Percentiles rank a stretch among this genome's conserved stretches.
Evolutionary conservation across 2,113 vertebrate genomes (phyloP).

Genomic region (Pholis gunnellus): DNA sequence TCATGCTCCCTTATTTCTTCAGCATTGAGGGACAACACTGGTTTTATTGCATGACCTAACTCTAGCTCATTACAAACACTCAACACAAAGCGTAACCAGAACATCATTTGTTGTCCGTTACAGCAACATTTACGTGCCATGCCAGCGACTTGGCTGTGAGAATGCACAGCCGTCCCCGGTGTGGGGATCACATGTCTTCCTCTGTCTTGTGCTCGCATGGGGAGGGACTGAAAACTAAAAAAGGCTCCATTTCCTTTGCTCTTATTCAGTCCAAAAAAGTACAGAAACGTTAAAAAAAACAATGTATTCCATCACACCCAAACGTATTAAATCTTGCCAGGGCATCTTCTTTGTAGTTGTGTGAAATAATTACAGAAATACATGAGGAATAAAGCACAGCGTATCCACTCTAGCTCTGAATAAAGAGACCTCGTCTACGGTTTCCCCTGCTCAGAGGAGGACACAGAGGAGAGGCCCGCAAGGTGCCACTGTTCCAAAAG

Average conservation of each 20-base stretch:
- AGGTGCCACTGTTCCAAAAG: not conserved
- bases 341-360: not conserved
- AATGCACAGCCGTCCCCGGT: not conserved
- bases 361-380: not conserved
- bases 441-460: slow-evolving; percentile 4
- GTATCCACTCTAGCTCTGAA: not conserved
- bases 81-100: not conserved
- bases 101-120: not conserved
- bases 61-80: not conserved
- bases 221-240: slow-evolving; percentile 10
- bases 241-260: slow-evolving; percentile 33
- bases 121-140: not conserved
- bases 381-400: not conserved
- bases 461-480: not conserved
- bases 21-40: not conserved
- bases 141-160: not conserved
- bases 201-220: slow-evolving; percentile 3
- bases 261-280: not conserved
- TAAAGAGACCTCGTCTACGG: not conserved
- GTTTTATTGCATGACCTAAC: not conserved
- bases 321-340: not conserved
- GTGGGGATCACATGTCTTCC: slow-evolving; percentile 35
- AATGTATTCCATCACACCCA: not conserved
- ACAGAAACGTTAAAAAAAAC: not conserved
- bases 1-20: not conserved